phyloP scores from a whole-genome alignment of 2,888 invertebrate species.

The Mythimna vitellina region DNA sequence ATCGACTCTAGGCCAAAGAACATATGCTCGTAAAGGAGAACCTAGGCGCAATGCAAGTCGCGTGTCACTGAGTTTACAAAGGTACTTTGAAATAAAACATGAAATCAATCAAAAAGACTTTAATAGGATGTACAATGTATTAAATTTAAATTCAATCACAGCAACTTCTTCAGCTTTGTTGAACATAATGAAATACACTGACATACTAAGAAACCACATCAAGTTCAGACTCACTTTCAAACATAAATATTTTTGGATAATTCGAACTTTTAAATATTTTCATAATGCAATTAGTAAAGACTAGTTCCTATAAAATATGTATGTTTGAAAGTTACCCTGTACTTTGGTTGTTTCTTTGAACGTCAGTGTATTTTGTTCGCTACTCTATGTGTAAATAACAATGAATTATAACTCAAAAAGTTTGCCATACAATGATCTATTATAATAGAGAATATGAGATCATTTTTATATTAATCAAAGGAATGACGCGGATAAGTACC shows the following conservation, averaged over 20 bases:
- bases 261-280: too few relatives aligned
- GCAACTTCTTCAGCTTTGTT: constrained; percentile 64
- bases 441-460: constrained; percentile 56
- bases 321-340: not conserved
- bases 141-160: constrained; percentile 62
- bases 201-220: not conserved
- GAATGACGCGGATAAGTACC: constrained; percentile 56
- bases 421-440: constrained; percentile 60
- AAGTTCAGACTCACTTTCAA: not conserved
- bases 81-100: not conserved
- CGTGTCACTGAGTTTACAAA: too few relatives aligned
- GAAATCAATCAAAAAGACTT: not conserved
- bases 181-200: constrained; percentile 51
- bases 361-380: constrained; percentile 42
- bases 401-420: constrained; percentile 45
- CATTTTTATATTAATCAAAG: constrained; percentile 52
- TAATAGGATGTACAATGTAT: constrained; percentile 30
- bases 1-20: too few relatives aligned
- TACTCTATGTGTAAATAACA: constrained; percentile 41
- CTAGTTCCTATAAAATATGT: not conserved
- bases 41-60: too few relatives aligned
- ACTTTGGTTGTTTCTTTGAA: not conserved
- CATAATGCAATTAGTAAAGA: too few relatives aligned
- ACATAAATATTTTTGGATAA: not conserved
- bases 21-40: too few relatives aligned